Evolutionary conservation across 23 tunicate genomes (phyloP).

Genomic region (Diplosoma virens): DNA sequence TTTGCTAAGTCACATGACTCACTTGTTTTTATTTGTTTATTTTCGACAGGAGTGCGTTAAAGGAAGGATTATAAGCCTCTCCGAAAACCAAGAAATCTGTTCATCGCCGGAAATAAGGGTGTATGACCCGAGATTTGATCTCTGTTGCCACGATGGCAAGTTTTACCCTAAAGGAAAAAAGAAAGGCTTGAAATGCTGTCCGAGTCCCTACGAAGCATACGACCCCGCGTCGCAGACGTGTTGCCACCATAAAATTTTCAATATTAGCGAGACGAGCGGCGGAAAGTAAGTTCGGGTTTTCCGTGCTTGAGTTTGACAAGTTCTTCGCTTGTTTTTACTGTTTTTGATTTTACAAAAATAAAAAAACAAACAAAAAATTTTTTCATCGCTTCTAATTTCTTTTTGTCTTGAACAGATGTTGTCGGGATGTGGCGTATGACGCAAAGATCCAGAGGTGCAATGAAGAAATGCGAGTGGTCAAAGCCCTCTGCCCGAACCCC

Average conservation of each 20-base stretch:
- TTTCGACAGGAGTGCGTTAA: slow-evolving; percentile 1
- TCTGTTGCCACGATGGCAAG: not conserved
- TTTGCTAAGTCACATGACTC: no score
- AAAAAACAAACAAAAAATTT: no score
- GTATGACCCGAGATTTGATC: slow-evolving; percentile 1
- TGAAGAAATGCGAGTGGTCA: not conserved
- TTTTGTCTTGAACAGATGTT: not conserved
- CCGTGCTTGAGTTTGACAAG: no score
- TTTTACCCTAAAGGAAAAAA: not conserved
- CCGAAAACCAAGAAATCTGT: slow-evolving; percentile 2
- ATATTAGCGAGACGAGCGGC: not conserved
- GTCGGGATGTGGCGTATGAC: not conserved
- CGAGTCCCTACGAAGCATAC: not conserved
- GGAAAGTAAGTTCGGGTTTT: not conserved
- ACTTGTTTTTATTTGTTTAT: no score
- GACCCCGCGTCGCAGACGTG: slow-evolving; percentile 7
- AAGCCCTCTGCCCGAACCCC: not conserved
- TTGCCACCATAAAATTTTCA: not conserved
- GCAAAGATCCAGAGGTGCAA: not conserved
- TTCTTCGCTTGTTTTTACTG: no score
- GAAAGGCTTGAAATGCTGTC: slow-evolving; percentile 10
- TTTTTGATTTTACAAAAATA: no score
- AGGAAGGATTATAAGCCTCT: not conserved
- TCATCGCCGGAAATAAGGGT: not conserved
- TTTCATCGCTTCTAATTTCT: no score